phyloP scores from a whole-genome alignment of 2,888 invertebrate species.

The Penaeus monodon region DNA sequence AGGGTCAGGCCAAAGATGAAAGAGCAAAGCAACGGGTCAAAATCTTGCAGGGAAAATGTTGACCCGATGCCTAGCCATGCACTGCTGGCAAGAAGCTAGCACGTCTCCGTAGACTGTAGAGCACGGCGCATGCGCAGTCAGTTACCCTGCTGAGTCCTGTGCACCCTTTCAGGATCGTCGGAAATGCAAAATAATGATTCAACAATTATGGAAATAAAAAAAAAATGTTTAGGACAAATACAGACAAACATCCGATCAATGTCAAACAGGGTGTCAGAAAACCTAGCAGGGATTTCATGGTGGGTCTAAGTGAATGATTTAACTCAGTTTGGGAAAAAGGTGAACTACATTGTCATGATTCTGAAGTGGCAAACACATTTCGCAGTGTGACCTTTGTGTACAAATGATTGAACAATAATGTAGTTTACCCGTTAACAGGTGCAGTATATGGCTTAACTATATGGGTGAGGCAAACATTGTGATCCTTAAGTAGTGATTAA shows the following conservation, averaged over 20 bases:
- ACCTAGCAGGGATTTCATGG: conserved; percentile 35
- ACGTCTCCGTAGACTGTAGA: conserved; percentile 31
- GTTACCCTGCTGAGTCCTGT: conserved; percentile 34
- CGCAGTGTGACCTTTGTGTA: not conserved
- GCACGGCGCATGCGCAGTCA: conserved; percentile 42
- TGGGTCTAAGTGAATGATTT: conserved; percentile 43
- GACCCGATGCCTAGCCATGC: conserved; percentile 50
- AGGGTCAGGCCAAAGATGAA: conserved; percentile 47
- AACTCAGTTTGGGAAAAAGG: conserved; percentile 42
- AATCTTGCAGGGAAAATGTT: conserved; percentile 15
- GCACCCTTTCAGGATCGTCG: conserved; percentile 13
- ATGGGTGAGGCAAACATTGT: conserved; percentile 8
- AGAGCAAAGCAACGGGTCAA: conserved; percentile 36
- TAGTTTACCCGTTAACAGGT: conserved; percentile 40
- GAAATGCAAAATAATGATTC: not conserved
- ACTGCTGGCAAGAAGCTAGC: conserved; percentile 51
- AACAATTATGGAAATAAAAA: conserved; percentile 10
- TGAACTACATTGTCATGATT: conserved; percentile 28
- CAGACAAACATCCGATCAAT: not conserved
- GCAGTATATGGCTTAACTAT: conserved; percentile 14
- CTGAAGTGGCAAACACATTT: not conserved
- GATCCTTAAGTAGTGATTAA: conserved; percentile 28
- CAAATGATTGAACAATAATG: not conserved
- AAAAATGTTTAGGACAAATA: conserved; percentile 9
- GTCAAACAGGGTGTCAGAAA: conserved; percentile 30